These are phyloP conservation scores for Monopis laevigella DNA, from an alignment of 2,888 invertebrate genomes.

Conservation along the genomic window DNA sequence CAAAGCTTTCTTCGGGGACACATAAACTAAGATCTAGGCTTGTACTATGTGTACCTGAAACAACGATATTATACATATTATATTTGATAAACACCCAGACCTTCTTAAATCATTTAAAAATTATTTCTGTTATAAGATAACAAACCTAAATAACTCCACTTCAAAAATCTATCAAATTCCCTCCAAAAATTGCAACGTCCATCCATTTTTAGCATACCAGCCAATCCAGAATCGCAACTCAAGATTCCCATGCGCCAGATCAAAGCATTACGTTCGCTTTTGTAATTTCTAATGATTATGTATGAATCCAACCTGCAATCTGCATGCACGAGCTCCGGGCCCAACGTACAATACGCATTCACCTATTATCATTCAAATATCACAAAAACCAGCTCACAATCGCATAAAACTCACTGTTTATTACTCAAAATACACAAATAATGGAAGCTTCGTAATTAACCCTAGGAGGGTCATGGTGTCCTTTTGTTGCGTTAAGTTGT, in stretches of 20 bases:
- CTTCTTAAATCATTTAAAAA: too few relatives aligned
- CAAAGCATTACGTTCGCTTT: conserved; percentile 29
- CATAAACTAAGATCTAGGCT: too few relatives aligned
- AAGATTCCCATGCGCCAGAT: conserved; percentile 44
- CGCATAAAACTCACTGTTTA: conserved; percentile 66
- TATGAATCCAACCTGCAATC: conserved; percentile 52
- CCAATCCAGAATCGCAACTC: conserved; percentile 30
- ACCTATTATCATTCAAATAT: conserved; percentile 55
- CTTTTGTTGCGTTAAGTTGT: conserved; percentile 59
- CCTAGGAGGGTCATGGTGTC: conserved; percentile 52
- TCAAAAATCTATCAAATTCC: conserved; percentile 27
- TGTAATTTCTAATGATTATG: conserved; percentile 59
- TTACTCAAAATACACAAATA: conserved; percentile 67
- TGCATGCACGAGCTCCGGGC: conserved; percentile 61
- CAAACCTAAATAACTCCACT: too few relatives aligned
- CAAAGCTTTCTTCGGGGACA: too few relatives aligned
- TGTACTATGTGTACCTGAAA: too few relatives aligned
- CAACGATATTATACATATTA: too few relatives aligned
- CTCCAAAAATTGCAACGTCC: conserved; percentile 10
- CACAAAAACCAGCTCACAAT: conserved; percentile 45
- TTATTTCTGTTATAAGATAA: too few relatives aligned
- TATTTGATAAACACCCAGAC: too few relatives aligned
- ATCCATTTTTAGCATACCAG: conserved; percentile 30
- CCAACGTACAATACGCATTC: conserved; percentile 65
- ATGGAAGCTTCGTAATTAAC: conserved; percentile 38